A percentile compares a stretch with the other conserved stretches of the same genome.
phyloP scores from a whole-genome alignment of 1,140 invertebrate species.

The Papilio dardanus region DNA sequence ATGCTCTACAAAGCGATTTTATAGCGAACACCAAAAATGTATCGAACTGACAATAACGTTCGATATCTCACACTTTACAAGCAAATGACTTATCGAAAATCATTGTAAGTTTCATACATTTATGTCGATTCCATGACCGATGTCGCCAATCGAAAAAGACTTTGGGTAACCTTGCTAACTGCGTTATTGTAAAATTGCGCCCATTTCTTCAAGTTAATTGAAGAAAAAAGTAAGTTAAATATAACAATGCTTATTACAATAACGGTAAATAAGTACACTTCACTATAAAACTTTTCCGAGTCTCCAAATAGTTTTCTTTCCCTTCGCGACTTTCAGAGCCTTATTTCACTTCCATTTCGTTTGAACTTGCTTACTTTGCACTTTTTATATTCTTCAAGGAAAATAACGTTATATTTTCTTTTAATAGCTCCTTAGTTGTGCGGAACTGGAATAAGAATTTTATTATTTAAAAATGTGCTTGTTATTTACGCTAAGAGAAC shows the following conservation, averaged over 20 bases:
- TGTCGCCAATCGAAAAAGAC: no score
- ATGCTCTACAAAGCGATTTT: no score
- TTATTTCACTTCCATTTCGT: slow-evolving; percentile 38
- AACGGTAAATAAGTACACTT: slow-evolving; percentile 20
- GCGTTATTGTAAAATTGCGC: no score
- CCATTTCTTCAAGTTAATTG: neutral
- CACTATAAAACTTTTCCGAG: slow-evolving; percentile 5
- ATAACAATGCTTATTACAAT: slow-evolving; percentile 6
- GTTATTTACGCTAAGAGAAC: neutral
- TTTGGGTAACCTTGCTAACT: no score
- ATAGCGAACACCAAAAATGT: no score
- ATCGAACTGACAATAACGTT: no score
- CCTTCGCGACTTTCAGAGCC: slow-evolving; percentile 24
- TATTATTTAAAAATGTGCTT: slow-evolving; percentile 30
- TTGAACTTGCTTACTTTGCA: slow-evolving; percentile 38
- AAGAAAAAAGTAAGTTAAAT: neutral
- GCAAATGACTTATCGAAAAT: no score
- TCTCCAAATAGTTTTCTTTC: slow-evolving; percentile 30
- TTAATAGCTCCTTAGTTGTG: slow-evolving; percentile 38
- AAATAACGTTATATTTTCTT: slow-evolving; percentile 38
- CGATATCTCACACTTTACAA: no score
- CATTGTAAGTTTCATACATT: no score
- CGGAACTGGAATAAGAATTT: slow-evolving; percentile 23
- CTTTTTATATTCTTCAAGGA: slow-evolving; percentile 33
- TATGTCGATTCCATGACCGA: no score